phyloP scores from a whole-genome alignment of 2,797 vertebrate species.

The Pseudotriccus pelzelni region DNA sequence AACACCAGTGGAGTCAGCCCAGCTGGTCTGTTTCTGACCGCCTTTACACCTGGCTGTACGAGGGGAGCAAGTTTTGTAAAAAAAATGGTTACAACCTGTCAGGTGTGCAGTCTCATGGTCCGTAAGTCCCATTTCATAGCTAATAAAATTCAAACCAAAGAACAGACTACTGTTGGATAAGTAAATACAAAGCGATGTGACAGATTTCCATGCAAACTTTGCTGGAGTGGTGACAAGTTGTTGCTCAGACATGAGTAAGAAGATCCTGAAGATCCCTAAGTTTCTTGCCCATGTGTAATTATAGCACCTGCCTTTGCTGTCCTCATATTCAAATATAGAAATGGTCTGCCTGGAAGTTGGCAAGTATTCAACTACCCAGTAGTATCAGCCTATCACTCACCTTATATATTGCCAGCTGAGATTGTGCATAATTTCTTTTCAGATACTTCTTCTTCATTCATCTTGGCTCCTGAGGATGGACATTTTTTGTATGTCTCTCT shows the following conservation, averaged over 20 bases:
- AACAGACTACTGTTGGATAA: not conserved
- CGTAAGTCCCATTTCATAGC: not conserved
- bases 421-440: not conserved
- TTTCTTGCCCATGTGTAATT: not conserved
- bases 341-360: not conserved
- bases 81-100: not conserved
- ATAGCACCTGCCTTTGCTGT: not conserved
- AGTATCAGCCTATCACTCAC: not conserved
- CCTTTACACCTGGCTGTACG: not conserved
- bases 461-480: not conserved
- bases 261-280: not conserved
- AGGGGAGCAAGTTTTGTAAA: not conserved
- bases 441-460: not conserved
- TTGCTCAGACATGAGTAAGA: not conserved
- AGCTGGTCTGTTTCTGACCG: not conserved
- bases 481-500: not conserved
- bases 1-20: fast-evolving
- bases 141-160: not conserved
- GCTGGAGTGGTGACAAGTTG: not conserved
- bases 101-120: not conserved
- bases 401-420: not conserved
- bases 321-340: not conserved
- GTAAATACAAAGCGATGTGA: fast-evolving
- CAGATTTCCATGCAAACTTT: not conserved
- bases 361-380: not conserved